Evolutionary conservation across 2,113 vertebrate species (phyloP), one percentile per base, ranked within the genome.

Genomic region (Notothenia rossii): DNA sequence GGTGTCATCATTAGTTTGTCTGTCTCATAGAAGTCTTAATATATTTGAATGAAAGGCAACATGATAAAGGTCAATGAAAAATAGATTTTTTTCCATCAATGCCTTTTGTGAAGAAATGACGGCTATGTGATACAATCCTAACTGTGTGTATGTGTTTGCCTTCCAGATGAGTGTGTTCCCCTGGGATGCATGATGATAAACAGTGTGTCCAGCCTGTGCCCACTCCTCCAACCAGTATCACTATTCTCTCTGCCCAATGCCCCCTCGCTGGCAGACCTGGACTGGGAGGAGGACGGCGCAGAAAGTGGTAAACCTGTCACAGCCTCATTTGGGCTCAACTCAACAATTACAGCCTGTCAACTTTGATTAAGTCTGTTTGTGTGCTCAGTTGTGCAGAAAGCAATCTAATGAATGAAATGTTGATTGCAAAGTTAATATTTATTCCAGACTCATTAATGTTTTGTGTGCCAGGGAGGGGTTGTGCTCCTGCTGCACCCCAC

Each of bases 161-260:
- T 92, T 92, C 25, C 90, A 99, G 98, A 96, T 86, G 94, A 95
- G 56, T 93, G 93, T 7, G 95, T 98, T 79, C 96, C 97, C 2
- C 80, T 99, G 86, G 98, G 98, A 61, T 97, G 92, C 84, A 98
- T 99, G 97, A 87, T 94, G 65, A 95, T 99, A 53, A 98, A 98
- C 78, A 95, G 96, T 45, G 76, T 99, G 86, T 93, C 95, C 0
- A 95, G 95, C 65, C 92, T 99, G 7, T 95, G 89, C 55, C 95
- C 94, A 0, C 96, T 98, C 25, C 93, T 93, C 13, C 94, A 95
- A 12, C 95, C 97, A 9, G 91, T 96, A 5, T 83, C 84, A 0
- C 46, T 96, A 62, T 98, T 97, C 74, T 77, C 95, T 29, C 94
- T 98, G 53, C 97, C 97, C 58, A 98, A 94, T 33, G 95, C 97